Evolutionary conservation across 2,888 invertebrate species (phyloP).

Genomic region (Dioctria linearis): DNA sequence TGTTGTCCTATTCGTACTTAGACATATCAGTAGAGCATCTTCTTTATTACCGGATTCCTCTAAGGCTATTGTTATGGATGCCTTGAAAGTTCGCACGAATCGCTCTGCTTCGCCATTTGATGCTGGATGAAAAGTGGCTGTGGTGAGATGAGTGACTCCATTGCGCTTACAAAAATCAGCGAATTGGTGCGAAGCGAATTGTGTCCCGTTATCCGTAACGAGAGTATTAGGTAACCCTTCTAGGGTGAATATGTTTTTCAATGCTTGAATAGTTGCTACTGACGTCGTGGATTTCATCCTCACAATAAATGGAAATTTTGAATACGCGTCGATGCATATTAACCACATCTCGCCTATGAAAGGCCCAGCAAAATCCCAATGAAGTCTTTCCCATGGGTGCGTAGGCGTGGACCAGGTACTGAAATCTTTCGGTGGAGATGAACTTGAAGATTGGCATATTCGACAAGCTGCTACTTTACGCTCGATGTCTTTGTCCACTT

Average conservation of each 20-base stretch:
- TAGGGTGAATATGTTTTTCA: conserved; percentile 59
- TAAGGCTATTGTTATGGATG: neutral
- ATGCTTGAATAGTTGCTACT: conserved; percentile 43
- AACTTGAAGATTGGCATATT: neutral
- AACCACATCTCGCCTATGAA: conserved; percentile 40
- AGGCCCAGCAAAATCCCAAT: neutral
- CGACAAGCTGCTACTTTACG: neutral
- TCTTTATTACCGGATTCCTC: neutral
- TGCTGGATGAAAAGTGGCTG: conserved; percentile 55
- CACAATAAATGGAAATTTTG: conserved; percentile 11
- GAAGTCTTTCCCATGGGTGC: conserved; percentile 14
- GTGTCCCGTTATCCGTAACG: conserved; percentile 59
- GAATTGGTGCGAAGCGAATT: conserved; percentile 53
- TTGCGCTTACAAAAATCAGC: conserved; percentile 51
- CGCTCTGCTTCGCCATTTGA: conserved; percentile 56
- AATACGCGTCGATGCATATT: conserved; percentile 8
- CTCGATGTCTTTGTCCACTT: neutral
- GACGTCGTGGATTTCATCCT: neutral
- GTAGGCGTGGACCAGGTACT: neutral
- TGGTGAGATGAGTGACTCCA: conserved; percentile 47
- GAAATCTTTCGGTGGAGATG: neutral
- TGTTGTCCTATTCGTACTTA: neutral
- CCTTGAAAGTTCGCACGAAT: conserved; percentile 53
- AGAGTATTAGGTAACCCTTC: conserved; percentile 59
- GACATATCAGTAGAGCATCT: neutral